Evolutionary conservation across 2,113 vertebrate genomes (phyloP), one percentile per base, ranked within the genome.

Genomic region (Chelonoidis abingdonii): DNA sequence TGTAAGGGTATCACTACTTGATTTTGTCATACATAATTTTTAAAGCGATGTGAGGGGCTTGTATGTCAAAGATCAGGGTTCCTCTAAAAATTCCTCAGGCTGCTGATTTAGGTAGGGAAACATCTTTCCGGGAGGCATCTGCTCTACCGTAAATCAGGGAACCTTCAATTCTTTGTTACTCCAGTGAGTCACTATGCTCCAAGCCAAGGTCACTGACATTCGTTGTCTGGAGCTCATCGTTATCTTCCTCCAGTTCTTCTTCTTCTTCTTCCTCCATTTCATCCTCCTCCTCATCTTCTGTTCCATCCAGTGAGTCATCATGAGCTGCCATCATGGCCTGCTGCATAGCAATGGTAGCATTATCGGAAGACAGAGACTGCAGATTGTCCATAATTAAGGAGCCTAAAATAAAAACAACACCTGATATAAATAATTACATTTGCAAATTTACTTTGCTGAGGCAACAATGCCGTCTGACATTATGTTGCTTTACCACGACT

Each of bases 341-440:
- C 98, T 99, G 99, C 99, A 99, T 99, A 94, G 99, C 99, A 97
- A 99, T 98, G 49, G 99, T 99, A 97, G 99, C 99, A 0, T 99
- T 99, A 96, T 99, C 99, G 4, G 99, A 99, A 6, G 99, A 99
- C 87, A 99, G 98, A 17, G 99, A 98, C 89, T 99, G 99, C 84
- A 99, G 98, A 97, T 98, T 99, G 98, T 99, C 99, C 98, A 99
- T 98, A 86, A 89, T 99, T 95, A 99, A 98, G 0, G 99, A 99
- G 93, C 99, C 99, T 99, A 96, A 6, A 47, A 19, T 47, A 7
- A 0, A 16, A 65, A 12, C 35, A 17, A 91, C 19, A 38, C 44
- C 25, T 78, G 4, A 9, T 38, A 27, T 31, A 29, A 5, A 4
- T 21, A 53, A 21, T 31, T 41, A 41, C 0, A 13, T 3, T 78